Evolutionary conservation across 2,888 invertebrate species (phyloP).

Genomic region (Ypsolopha sequella): DNA sequence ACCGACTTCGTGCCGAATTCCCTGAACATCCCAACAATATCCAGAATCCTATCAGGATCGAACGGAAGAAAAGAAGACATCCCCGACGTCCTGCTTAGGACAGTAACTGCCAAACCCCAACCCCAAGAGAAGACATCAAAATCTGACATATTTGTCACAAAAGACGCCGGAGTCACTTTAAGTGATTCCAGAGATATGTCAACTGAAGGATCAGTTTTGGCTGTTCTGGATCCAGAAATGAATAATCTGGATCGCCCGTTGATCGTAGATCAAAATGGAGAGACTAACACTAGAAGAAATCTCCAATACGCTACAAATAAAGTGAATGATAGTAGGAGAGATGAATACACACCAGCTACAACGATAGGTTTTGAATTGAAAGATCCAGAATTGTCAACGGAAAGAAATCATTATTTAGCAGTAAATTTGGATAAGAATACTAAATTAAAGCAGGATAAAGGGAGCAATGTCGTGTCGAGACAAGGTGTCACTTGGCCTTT

Average conservation of each 20-base stretch:
- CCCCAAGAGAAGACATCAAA: conserved; percentile 57
- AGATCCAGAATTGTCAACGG: conserved; percentile 64
- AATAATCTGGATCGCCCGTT: conserved; percentile 64
- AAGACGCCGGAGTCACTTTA: conserved; percentile 56
- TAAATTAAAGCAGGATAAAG: conserved; percentile 60
- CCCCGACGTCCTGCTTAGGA: conserved; percentile 80
- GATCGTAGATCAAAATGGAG: conserved; percentile 59
- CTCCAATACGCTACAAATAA: conserved; percentile 59
- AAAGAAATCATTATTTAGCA: conserved; percentile 70
- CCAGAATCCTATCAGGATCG: conserved; percentile 86
- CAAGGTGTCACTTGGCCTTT: conserved; percentile 80
- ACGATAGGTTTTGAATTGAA: conserved; percentile 59
- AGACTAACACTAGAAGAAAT: conserved; percentile 63
- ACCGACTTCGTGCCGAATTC: conserved; percentile 76
- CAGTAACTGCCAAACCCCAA: conserved; percentile 73
- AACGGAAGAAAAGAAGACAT: conserved; percentile 87
- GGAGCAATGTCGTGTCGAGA: conserved; percentile 47
- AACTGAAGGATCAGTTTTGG: conserved; percentile 59
- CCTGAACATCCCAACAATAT: conserved; percentile 85
- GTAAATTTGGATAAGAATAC: conserved; percentile 47
- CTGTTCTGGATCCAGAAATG: conserved; percentile 64
- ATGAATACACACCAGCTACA: conserved; percentile 53
- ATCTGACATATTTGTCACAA: conserved; percentile 51
- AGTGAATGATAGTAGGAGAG: conserved; percentile 42
- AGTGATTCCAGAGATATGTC: conserved; percentile 54